Conservation (phyloP, 2,888 invertebrate genomes). For the Hirtodrosophila confusa region DNA sequence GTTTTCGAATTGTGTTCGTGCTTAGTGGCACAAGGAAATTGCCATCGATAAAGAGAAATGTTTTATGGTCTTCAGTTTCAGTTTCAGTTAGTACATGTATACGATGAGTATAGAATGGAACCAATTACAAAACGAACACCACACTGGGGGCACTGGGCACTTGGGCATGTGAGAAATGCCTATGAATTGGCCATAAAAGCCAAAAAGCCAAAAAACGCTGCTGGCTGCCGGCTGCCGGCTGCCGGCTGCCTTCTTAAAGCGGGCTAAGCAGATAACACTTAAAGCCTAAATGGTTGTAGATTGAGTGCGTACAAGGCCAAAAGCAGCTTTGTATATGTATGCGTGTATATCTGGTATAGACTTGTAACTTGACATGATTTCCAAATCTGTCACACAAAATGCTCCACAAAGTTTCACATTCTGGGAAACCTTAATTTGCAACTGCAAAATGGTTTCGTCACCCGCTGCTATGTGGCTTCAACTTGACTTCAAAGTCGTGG, state of each 20-base stretch:
- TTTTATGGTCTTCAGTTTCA: constrained; percentile 34
- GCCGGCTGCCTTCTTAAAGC: no score
- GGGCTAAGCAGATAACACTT: constrained; percentile 14
- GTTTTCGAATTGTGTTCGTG: constrained; percentile 24
- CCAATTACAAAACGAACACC: constrained; percentile 21
- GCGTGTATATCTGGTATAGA: no score
- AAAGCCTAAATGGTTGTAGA: constrained; percentile 9
- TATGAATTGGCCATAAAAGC: constrained; percentile 48
- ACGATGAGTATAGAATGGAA: not conserved
- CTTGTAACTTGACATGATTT: constrained; percentile 13
- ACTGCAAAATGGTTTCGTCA: constrained; percentile 30
- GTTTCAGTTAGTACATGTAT: constrained; percentile 5
- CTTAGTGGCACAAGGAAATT: constrained; percentile 51
- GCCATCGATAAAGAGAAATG: constrained; percentile 60
- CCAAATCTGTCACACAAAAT: constrained; percentile 7
- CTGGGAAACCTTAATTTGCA: constrained; percentile 10
- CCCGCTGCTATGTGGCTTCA: constrained; percentile 5
- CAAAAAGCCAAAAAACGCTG: constrained; percentile 17
- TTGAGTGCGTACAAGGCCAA: no score
- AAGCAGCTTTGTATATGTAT: not conserved
- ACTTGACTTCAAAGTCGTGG: constrained; percentile 39
- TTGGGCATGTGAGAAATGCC: constrained; percentile 46
- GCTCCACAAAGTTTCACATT: not conserved
- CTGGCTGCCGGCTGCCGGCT: no score
- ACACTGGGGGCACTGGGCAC: constrained; percentile 1